phyloP scores from a whole-genome alignment of 2,113 vertebrate genomes.

The Nothocercus nigrocapillus region DNA sequence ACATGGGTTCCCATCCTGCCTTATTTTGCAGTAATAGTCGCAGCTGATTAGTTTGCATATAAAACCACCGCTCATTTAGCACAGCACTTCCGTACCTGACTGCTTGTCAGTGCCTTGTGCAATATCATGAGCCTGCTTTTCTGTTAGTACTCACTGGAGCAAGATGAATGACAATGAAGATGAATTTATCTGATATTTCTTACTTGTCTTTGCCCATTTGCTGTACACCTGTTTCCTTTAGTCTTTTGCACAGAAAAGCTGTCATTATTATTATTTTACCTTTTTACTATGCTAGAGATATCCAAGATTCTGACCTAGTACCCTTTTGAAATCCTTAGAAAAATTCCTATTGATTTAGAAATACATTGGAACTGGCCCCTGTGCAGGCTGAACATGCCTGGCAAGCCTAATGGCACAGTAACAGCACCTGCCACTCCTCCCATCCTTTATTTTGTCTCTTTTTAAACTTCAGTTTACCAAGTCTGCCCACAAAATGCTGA shows the following conservation, averaged over 20 bases:
- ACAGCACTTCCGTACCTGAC: slow-evolving; percentile 4
- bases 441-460: not conserved
- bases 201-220: slow-evolving; percentile 21
- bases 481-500: not conserved
- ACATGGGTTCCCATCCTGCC: not conserved
- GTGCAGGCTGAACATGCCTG: accelerated
- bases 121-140: not conserved
- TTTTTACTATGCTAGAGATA: not conserved
- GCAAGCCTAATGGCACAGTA: not conserved
- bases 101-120: slow-evolving; percentile 3
- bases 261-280: not conserved
- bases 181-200: slow-evolving; percentile 38
- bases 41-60: not conserved
- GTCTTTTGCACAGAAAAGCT: not conserved
- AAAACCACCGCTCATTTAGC: slow-evolving; percentile 1
- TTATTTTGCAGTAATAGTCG: slow-evolving; percentile 11
- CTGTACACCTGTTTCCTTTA: not conserved
- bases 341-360: not conserved
- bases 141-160: slow-evolving; percentile 19
- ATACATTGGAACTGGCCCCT: not conserved
- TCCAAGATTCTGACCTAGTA: not conserved
- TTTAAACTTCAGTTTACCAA: not conserved
- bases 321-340: not conserved
- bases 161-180: not conserved
- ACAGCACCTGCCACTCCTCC: accelerated